phyloP scores from a whole-genome alignment of 2,888 invertebrate genomes.

The Anoncus sp. region DNA sequence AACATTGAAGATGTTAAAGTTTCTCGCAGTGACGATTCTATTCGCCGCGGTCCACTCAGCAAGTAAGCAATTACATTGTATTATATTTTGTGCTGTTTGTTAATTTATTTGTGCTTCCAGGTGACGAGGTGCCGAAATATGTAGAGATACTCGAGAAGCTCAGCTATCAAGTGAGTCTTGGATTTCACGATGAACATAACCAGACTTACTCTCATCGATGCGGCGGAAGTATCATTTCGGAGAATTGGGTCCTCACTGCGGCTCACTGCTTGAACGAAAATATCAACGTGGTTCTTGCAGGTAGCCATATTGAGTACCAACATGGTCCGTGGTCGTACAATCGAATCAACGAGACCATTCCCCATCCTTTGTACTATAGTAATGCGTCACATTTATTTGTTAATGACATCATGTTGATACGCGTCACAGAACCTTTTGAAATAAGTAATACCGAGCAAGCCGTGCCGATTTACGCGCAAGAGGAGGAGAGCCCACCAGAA shows the following conservation, averaged over 20 bases:
- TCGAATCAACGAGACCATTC: not conserved
- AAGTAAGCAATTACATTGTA: not conserved
- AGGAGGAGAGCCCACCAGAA: not conserved
- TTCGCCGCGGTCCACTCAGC: not conserved
- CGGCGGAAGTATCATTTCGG: conserved; percentile 30
- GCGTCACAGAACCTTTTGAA: not conserved
- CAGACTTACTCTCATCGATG: conserved; percentile 7
- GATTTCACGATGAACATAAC: not conserved
- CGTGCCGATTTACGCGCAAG: not conserved
- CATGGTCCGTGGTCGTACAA: conserved; percentile 5
- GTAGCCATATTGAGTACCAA: conserved; percentile 22
- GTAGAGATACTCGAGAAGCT: conserved; percentile 16
- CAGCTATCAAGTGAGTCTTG: conserved; percentile 18
- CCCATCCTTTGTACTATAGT: not conserved
- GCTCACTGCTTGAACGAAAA: conserved; percentile 15
- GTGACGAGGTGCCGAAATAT: not conserved
- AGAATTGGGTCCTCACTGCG: conserved; percentile 23
- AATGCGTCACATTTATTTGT: not conserved
- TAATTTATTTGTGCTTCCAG: not conserved
- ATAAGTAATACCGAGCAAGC: not conserved
- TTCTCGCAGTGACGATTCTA: not conserved
- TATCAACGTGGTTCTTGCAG: conserved; percentile 4
- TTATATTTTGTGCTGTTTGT: not conserved
- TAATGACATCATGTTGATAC: conserved; percentile 27
- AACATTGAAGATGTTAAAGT: conserved; percentile 11